Base-by-base conservation (phyloP, 2,888 invertebrate species). In the Thecocarcelia acutangulata region DNA sequence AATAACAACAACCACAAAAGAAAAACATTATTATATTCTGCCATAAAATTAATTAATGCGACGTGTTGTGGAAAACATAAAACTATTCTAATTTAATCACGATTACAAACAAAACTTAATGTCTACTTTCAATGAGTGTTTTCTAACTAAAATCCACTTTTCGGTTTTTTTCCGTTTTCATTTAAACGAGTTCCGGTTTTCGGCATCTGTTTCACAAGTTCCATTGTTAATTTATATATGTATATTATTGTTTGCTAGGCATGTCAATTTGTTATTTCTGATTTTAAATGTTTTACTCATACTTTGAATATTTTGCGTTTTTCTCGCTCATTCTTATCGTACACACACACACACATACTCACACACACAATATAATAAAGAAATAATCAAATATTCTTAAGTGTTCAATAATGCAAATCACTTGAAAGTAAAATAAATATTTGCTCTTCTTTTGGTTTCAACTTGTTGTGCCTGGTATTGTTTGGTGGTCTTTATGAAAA, bases 391-490 rank as follows among this genome's bases (percentile, higher is more conserved):
- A 46, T 37, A 24, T 33, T 52, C 17, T 69, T 66, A 59, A 73
- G 78, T 75, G 78, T 74, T 66, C 74, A 82, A 78, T 75, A 82
- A 82, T 74, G 82, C 82, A 74, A 78, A 78, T 74, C 82, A 82
- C 74, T 82, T 75, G 66, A 75, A 54, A 54, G 19, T 33, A 54
- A 28, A 21, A 73, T 19, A 48, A 68, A 54, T 78, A 59, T 64
- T 74, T 78, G 78, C 54, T 70, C 58, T 61, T 37, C 72, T 80
- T 37, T 61, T 50, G 42, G 54, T 77, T 44, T 72, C 15, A 64
- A 63, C 52, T 33, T 37, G 17, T 37, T 8, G 50, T 40, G 50
- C 15, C 8, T 13, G 12, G 28, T 68, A 42, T 19, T 33, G 17
- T 52, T 2, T 52, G 15, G 13, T 48, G 15, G 28, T n/a, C 42